These are phyloP conservation scores for Steinernema scapterisci DNA, from an alignment of 2,888 invertebrate genomes.

Conservation along the genomic window DNA sequence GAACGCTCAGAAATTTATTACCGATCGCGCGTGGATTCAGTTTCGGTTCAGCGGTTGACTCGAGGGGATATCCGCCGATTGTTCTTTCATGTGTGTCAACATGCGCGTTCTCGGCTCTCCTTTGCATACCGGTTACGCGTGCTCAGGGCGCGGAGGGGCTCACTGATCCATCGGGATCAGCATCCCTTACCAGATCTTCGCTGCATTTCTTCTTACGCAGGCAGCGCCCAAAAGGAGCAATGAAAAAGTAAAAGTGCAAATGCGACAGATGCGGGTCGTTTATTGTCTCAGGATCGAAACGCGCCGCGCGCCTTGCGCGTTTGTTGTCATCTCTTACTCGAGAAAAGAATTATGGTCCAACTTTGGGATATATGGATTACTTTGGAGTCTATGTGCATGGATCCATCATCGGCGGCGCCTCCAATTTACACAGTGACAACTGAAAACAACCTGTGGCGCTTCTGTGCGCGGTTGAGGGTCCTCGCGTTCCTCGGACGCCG, in stretches of 20 bases:
- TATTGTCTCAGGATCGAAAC: conserved; percentile 31
- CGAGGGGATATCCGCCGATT: conserved; percentile 31
- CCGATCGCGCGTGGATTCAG: conserved; percentile 14
- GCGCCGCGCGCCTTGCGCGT: conserved; percentile 5
- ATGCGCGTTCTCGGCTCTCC: conserved; percentile 30
- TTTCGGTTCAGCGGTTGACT: conserved; percentile 27
- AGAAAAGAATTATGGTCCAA: conserved; percentile 2
- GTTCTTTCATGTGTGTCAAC: conserved; percentile 30
- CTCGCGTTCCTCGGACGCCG: not conserved
- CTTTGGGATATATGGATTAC: not conserved
- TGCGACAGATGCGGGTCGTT: conserved; percentile 31
- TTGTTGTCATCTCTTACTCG: not conserved
- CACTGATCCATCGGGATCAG: not conserved
- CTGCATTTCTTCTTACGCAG: conserved; percentile 2
- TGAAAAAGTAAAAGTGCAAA: conserved; percentile 33
- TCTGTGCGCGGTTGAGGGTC: not conserved
- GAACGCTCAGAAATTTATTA: conserved; percentile 3
- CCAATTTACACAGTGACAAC: not conserved
- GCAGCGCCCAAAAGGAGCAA: conserved; percentile 14
- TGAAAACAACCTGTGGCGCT: conserved; percentile 23
- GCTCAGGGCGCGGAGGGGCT: not conserved
- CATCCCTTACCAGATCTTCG: conserved; percentile 23
- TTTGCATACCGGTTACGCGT: conserved; percentile 25
- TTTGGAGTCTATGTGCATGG: not conserved
- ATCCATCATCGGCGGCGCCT: not conserved